Conservation (phyloP, 30 jellyfish, hydroid and myxozoan genomes). For the Catostylus mosaicus region DNA sequence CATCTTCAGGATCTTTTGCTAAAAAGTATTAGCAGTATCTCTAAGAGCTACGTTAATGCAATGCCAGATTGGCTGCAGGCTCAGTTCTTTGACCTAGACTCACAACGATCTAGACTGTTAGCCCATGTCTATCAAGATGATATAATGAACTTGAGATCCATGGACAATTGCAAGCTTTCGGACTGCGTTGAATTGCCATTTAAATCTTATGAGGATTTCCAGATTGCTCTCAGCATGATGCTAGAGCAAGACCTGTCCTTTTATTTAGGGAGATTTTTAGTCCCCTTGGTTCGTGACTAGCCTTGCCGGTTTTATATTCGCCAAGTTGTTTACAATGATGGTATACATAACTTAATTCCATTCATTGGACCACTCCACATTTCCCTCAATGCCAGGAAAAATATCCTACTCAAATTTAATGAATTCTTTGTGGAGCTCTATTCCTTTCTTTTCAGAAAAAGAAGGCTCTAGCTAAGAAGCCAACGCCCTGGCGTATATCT, state of each 20-base stretch:
- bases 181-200: slow-evolving; percentile 41
- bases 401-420: slow-evolving; percentile 9
- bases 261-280: slow-evolving; percentile 21
- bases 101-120: slow-evolving; percentile 3
- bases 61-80: slow-evolving; percentile 29
- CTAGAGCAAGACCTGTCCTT: slow-evolving; percentile 9
- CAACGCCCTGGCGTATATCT: slow-evolving; percentile 43
- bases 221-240: background rate
- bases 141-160: background rate
- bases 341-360: slow-evolving; percentile 23
- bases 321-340: slow-evolving; percentile 28
- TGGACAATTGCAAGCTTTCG: background rate
- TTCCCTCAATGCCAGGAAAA: slow-evolving; percentile 12
- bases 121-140: background rate
- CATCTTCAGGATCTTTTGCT: background rate
- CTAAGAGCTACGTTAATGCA: background rate
- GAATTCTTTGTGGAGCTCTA: slow-evolving; percentile 20
- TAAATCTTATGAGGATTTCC: slow-evolving; percentile 30
- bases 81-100: background rate
- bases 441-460: slow-evolving; percentile 21
- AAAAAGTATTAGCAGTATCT: background rate
- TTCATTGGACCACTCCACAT: slow-evolving; percentile 21
- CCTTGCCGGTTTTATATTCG: slow-evolving; percentile 38
- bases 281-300: slow-evolving; percentile 24
- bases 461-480: slow-evolving; percentile 46